Evolutionary conservation across 2,797 vertebrate genomes (phyloP), one percentile per base, ranked within the genome.

Genomic region (Hoplostethus atlanticus): DNA sequence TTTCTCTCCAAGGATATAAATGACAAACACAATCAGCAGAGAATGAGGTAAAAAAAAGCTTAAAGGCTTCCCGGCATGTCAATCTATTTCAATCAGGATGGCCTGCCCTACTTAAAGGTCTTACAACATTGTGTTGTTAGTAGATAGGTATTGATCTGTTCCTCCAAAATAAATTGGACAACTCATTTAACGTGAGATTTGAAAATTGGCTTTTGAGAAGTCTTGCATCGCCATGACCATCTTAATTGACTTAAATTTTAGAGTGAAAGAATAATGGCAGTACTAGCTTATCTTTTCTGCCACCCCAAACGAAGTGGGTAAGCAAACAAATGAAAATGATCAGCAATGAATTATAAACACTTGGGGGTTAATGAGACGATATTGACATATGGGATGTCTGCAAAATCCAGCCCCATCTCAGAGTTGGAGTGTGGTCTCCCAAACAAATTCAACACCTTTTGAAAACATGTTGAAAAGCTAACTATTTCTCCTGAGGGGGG

Each of bases 111-210:
- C 79, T 86, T 73, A 75, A 71, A 66, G 64, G 54, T 74, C 62
- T 73, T 59, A 50, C 74, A 76, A 40, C 59, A 17, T 6, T 64
- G 71, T 54, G 68, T 58, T 72, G 34, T 76, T 78, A 79, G 38
- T 59, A 73, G 64, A 73, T 44, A 44, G 38, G 6, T 64, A 86
- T 79, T 63, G 87, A 91, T 87, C 75, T 52, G 31, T 68, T 80
- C 52, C 57, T 7, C 6, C 4, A 28, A 79, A 77, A 76, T 56
- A 84, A 81, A 89, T 57, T 65, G 48, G 58, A 70, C 61, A 71
- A 42, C 30, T 68, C 64, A 59, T 82, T 79, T 53, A 71, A 89
- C 69, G 58, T 12, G 1, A 76, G 57, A 77, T 74, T 67, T 54
- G 66, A 46, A 79, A 83, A 87, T 77, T 63, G 34, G 59, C 63